Percentiles rank a stretch among this genome's conserved stretches.
Evolutionary conservation across 2,888 invertebrate species (phyloP).

Genomic region (Brassicogethes aeneus): DNA sequence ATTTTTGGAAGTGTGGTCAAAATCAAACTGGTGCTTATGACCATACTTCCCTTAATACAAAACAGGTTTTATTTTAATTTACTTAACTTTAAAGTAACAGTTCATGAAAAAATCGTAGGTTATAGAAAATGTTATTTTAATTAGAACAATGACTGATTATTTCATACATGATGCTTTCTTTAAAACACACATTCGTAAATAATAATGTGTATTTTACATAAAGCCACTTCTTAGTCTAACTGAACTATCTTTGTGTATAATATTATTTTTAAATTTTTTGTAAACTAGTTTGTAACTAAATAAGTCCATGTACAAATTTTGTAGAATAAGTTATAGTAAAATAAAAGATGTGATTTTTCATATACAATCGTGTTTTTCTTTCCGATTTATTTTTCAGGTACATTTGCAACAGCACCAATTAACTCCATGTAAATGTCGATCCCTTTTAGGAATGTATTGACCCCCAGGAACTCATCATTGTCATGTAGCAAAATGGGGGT

Average conservation of each 20-base stretch:
- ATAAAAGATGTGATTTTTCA: constrained; percentile 25
- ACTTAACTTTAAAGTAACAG: constrained; percentile 13
- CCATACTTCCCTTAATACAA: background rate
- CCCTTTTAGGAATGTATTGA: constrained; percentile 66
- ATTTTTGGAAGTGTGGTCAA: background rate
- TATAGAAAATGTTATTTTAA: constrained; percentile 14
- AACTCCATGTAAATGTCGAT: constrained; percentile 67
- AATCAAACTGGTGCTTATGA: background rate
- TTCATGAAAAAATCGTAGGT: constrained; percentile 15
- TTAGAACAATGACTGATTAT: constrained; percentile 19
- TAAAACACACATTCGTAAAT: background rate
- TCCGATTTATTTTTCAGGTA: background rate
- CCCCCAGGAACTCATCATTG: constrained; percentile 76
- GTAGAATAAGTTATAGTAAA: constrained; percentile 27
- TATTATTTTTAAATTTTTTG: constrained; percentile 19
- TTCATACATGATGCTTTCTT: constrained; percentile 4
- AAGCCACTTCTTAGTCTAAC: constrained; percentile 6
- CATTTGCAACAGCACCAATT: constrained; percentile 52
- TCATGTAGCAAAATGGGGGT: constrained; percentile 78
- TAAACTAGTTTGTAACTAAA: constrained; percentile 19
- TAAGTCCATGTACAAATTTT: constrained; percentile 32
- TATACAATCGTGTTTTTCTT: constrained; percentile 5
- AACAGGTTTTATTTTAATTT: too few species aligned
- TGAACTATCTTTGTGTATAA: constrained; percentile 11
- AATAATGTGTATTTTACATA: background rate